Conservation (phyloP, 2,113 vertebrate genomes). For the Bettongia penicillata region DNA sequence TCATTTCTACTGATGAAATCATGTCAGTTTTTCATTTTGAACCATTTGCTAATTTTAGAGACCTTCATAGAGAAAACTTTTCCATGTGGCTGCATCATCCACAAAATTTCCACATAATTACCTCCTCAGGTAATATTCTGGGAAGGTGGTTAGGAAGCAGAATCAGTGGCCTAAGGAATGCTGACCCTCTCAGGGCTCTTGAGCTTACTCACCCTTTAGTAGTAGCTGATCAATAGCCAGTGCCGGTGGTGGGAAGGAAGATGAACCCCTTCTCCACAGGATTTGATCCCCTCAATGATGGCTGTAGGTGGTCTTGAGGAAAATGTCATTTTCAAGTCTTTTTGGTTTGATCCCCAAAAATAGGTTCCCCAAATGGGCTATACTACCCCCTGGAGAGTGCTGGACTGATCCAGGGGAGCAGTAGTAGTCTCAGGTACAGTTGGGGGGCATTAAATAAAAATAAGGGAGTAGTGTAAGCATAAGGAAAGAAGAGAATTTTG, state of each 20-base stretch:
- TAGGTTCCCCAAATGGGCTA: no score
- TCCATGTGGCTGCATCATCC: background rate
- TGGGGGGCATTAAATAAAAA: no score
- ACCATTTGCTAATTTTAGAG: background rate
- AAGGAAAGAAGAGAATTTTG: no score
- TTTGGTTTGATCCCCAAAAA: no score
- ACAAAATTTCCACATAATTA: background rate
- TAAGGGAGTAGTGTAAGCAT: no score
- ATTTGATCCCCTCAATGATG: background rate
- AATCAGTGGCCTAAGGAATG: background rate
- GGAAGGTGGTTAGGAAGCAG: background rate
- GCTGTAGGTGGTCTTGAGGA: background rate
- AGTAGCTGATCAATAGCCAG: background rate
- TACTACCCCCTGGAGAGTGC: no score
- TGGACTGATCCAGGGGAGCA: no score
- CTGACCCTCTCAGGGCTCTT: background rate
- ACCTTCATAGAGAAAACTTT: background rate
- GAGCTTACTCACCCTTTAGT: background rate
- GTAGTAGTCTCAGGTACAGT: no score
- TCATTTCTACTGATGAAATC: background rate
- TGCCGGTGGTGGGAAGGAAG: background rate
- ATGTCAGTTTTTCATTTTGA: background rate
- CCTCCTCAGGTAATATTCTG: background rate
- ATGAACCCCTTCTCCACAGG: background rate
- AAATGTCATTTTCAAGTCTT: background rate